These are phyloP conservation scores for Gari tellinella DNA, from an alignment of 2,888 invertebrate genomes.

Conservation along the genomic window DNA sequence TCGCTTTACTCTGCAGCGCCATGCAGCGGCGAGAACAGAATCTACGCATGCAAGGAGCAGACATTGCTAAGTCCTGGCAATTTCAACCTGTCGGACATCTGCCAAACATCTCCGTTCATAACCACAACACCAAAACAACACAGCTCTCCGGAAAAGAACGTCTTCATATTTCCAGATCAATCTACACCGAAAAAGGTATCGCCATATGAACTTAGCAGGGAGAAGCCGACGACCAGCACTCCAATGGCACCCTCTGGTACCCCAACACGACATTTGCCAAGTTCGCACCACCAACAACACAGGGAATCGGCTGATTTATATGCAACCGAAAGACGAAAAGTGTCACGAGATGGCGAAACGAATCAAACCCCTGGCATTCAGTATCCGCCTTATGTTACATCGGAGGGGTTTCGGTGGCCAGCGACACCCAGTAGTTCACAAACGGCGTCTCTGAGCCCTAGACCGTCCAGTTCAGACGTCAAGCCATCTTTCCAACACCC, in stretches of 20 bases:
- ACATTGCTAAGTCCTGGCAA: slow-evolving; percentile 34
- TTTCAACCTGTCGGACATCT: slow-evolving; percentile 51
- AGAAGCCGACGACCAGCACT: background rate
- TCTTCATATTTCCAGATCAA: slow-evolving; percentile 42
- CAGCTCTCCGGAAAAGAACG: slow-evolving; percentile 15
- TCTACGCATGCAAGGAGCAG: background rate
- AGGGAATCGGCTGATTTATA: background rate
- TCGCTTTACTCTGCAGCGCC: too few relatives aligned
- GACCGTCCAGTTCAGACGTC: slow-evolving; percentile 37
- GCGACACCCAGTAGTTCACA: slow-evolving; percentile 30
- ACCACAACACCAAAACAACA: slow-evolving; percentile 5
- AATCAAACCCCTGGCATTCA: background rate
- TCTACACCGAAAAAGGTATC: slow-evolving; percentile 37
- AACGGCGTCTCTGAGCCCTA: slow-evolving; percentile 53
- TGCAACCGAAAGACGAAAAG: background rate
- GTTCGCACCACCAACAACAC: background rate
- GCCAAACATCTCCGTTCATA: slow-evolving; percentile 53
- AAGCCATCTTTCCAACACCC: slow-evolving; percentile 6
- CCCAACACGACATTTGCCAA: background rate
- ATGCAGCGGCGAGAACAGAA: too few relatives aligned
- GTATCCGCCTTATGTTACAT: slow-evolving; percentile 24
- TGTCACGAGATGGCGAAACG: background rate
- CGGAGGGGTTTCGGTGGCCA: slow-evolving; percentile 62
- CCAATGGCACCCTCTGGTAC: too few relatives aligned
- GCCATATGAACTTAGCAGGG: slow-evolving; percentile 22